Conservation (phyloP, 2,113 vertebrate species). For the Tyrannus savana region DNA sequence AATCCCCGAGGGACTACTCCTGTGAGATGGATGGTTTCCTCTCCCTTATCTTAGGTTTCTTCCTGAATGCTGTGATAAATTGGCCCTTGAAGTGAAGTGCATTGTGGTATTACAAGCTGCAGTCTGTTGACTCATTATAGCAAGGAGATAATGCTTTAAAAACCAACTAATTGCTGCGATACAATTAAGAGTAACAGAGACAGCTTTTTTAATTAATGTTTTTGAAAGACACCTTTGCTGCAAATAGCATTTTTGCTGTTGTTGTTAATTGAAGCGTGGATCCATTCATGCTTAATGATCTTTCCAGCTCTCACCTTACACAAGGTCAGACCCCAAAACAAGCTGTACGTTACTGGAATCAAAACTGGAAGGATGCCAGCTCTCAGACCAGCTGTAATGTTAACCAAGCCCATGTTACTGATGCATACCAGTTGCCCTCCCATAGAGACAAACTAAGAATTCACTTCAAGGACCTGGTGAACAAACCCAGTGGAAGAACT, state of each 20-base stretch:
- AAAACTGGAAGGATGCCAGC: neutral
- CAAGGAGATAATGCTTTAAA: neutral
- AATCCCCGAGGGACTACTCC: neutral
- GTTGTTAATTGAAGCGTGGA: neutral
- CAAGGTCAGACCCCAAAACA: neutral
- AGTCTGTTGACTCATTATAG: neutral
- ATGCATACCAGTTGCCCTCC: neutral
- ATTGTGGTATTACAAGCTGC: neutral
- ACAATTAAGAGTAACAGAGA: neutral
- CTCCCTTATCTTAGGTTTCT: neutral
- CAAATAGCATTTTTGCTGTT: neutral
- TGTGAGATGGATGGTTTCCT: neutral
- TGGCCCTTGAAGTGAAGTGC: neutral
- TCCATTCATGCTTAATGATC: neutral
- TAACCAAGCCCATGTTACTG: neutral
- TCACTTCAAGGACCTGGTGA: neutral
- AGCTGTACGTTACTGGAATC: neutral
- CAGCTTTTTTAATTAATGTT: neutral
- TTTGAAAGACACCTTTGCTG: conserved; percentile 18
- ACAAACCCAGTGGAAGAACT: neutral
- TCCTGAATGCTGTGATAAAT: neutral
- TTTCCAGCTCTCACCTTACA: neutral
- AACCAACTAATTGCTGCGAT: neutral
- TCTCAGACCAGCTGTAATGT: neutral
- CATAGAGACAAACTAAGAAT: neutral